Percentiles rank a stretch among this genome's conserved stretches.
phyloP scores from a whole-genome alignment of 2,113 vertebrate genomes.

The Trematocara variabile region DNA sequence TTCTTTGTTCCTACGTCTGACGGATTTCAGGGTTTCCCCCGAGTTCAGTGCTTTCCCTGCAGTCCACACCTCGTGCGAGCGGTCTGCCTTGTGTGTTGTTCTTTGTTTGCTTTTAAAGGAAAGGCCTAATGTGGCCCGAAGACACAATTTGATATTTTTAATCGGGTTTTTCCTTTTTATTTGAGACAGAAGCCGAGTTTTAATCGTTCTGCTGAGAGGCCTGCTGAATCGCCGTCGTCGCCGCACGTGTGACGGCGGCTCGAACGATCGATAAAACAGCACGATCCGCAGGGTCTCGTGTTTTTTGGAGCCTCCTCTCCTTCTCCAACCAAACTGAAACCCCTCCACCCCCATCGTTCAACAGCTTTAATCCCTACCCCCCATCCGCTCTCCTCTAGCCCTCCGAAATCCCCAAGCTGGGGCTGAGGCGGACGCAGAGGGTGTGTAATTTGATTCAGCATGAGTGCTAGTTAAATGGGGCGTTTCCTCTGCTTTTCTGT shows the following conservation, averaged over 20 bases:
- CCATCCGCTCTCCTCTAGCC: constrained; percentile 36
- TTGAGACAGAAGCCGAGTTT: constrained; percentile 43
- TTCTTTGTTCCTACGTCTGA: constrained; percentile 19
- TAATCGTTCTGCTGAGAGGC: background rate
- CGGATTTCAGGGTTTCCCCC: constrained; percentile 16
- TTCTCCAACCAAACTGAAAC: constrained; percentile 19
- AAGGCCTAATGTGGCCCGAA: background rate
- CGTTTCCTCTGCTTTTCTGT: constrained; percentile 74
- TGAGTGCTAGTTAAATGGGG: constrained; percentile 75
- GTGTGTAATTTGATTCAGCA: constrained; percentile 79
- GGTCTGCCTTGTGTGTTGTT: background rate
- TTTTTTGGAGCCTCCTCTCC: constrained; percentile 13
- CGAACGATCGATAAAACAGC: constrained; percentile 34
- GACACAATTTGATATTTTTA: constrained; percentile 1
- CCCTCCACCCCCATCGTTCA: constrained; percentile 35
- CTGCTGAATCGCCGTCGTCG: constrained; percentile 21
- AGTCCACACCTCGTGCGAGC: background rate
- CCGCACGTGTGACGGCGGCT: constrained; percentile 31
- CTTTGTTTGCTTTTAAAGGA: background rate
- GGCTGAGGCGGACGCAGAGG: constrained; percentile 64
- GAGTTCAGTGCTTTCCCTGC: constrained; percentile 20
- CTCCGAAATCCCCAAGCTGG: constrained; percentile 65
- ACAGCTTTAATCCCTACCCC: constrained; percentile 64
- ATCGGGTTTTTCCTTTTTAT: background rate
- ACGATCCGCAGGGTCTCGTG: constrained; percentile 27